Conservation (phyloP, 2,797 vertebrate species). For the Oophaga sylvatica region DNA sequence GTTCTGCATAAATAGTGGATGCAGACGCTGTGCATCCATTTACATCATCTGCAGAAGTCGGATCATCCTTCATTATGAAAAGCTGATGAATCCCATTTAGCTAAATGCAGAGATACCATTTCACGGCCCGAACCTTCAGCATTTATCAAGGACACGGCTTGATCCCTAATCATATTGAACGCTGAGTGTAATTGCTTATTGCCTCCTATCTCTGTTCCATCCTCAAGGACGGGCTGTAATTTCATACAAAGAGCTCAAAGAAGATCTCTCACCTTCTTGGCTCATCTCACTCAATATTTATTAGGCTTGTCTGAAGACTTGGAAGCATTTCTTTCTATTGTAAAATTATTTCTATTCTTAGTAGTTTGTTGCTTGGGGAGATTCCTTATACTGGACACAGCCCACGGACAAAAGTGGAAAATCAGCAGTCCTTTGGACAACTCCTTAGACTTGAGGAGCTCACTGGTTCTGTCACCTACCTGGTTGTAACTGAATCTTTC, state of each 20-base stretch:
- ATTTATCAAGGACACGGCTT: constrained; percentile 21
- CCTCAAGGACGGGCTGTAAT: constrained; percentile 11
- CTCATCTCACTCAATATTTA: constrained; percentile 10
- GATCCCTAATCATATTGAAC: constrained; percentile 23
- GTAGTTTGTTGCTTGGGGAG: not conserved
- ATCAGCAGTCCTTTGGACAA: not conserved
- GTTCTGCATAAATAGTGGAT: not conserved
- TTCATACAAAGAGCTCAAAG: constrained; percentile 3
- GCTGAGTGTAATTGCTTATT: constrained; percentile 19
- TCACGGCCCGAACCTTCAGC: constrained; percentile 8
- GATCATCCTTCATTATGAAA: not conserved
- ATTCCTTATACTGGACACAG: not conserved
- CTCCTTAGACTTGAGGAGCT: not conserved
- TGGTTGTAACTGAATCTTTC: constrained; percentile 56
- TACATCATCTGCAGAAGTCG: not conserved
- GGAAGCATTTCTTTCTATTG: not conserved
- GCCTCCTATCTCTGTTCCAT: constrained; percentile 4
- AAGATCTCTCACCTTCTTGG: constrained; percentile 3
- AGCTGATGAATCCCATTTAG: constrained; percentile 1
- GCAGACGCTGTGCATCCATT: not conserved
- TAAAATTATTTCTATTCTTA: constrained; percentile 2
- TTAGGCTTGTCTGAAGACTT: not conserved
- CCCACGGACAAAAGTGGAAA: not conserved
- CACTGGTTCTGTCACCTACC: constrained; percentile 63
- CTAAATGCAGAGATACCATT: constrained; percentile 27